Evolutionary conservation across 2,113 vertebrate species (phyloP).

Genomic region (Centropus bengalensis): DNA sequence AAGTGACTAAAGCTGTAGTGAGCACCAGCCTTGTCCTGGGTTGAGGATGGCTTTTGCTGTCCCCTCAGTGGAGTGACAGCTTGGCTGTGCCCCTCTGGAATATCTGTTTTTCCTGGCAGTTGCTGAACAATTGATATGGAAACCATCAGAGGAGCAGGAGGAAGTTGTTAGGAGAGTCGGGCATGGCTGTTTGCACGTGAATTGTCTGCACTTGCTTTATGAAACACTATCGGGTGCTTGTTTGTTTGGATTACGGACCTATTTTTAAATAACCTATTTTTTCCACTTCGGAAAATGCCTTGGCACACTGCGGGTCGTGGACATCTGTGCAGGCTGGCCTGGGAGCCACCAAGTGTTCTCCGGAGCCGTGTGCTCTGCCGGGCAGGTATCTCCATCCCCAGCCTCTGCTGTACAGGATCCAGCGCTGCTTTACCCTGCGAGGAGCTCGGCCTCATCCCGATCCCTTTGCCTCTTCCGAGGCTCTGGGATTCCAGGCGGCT

Average conservation of each 20-base stretch:
- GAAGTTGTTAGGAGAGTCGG: accelerated
- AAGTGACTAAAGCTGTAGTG: too few relatives aligned
- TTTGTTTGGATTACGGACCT: constrained; percentile 25
- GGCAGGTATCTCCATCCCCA: too few relatives aligned
- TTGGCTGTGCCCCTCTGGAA: background rate
- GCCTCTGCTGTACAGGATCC: too few relatives aligned
- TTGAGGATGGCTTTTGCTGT: background rate
- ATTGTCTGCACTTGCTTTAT: background rate
- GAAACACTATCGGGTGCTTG: background rate
- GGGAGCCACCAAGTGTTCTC: background rate
- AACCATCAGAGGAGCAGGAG: background rate
- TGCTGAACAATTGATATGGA: accelerated
- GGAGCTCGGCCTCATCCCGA: accelerated
- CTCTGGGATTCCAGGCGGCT: background rate
- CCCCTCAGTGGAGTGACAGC: background rate
- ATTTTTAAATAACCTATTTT: constrained; percentile 39
- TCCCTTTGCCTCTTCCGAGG: background rate
- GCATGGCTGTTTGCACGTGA: accelerated
- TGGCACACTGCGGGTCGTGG: background rate
- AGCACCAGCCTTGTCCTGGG: background rate
- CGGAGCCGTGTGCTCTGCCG: background rate
- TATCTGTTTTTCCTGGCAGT: background rate
- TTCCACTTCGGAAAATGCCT: constrained; percentile 1
- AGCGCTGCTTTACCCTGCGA: accelerated
- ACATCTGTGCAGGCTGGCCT: background rate